Conservation (phyloP, 2,888 invertebrate species). For the Spatulosminthurus flaviceps region DNA sequence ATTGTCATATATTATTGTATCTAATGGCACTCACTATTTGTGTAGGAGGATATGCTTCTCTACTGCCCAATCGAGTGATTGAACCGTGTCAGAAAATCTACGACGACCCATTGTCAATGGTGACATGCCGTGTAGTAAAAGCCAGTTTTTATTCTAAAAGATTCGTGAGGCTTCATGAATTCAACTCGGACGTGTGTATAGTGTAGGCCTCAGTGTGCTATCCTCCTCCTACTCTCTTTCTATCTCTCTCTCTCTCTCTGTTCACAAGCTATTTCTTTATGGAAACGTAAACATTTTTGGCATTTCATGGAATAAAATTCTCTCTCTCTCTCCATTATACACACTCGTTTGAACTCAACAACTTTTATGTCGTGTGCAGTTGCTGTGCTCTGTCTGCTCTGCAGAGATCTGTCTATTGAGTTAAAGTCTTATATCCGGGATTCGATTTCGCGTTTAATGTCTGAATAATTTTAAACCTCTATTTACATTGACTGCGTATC, state of each 20-base stretch:
- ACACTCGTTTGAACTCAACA: background rate
- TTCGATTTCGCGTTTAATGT: background rate
- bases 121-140: conserved; percentile 20
- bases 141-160: conserved; percentile 1
- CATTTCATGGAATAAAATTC: conserved; percentile 14
- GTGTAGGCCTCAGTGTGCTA: no score
- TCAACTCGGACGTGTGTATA: background rate
- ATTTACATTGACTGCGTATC: background rate
- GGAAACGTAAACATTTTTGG: conserved; percentile 18
- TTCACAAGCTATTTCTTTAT: conserved; percentile 1
- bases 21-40: no score
- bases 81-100: conserved; percentile 34
- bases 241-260: background rate
- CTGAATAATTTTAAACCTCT: conserved; percentile 1
- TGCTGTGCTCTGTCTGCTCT: no score
- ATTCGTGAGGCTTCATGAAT: background rate
- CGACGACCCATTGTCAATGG: conserved; percentile 33
- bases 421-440: background rate
- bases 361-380: no score
- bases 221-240: no score
- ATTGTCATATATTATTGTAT: no score
- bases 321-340: background rate
- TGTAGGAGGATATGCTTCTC: conserved; percentile 18
- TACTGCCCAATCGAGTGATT: conserved; percentile 30
- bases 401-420: no score